phyloP scores from a whole-genome alignment of 2,113 vertebrate species.

The Fulica atra region DNA sequence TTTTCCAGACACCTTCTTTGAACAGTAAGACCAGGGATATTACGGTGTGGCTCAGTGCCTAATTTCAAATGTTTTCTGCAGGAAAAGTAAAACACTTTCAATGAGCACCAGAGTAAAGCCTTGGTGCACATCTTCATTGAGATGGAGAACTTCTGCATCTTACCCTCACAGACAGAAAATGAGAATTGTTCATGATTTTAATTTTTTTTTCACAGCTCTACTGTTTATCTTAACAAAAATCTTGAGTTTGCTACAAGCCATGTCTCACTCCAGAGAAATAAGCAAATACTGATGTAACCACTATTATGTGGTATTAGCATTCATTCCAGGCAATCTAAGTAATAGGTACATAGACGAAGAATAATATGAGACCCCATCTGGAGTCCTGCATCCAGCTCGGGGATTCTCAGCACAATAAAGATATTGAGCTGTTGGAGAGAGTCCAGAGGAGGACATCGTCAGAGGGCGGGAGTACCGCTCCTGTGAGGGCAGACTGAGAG shows the following conservation, averaged over 20 bases:
- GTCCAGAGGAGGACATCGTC: no score
- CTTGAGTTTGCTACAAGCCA: conserved; percentile 33
- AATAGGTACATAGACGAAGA: conserved; percentile 7
- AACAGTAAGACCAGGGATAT: not conserved
- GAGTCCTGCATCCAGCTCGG: no score
- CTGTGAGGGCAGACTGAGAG: no score
- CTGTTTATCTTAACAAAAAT: conserved; percentile 34
- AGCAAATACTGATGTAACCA: not conserved
- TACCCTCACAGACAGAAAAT: not conserved
- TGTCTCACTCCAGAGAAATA: not conserved
- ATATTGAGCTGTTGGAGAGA: no score
- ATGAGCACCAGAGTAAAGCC: not conserved
- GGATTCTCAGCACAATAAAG: no score
- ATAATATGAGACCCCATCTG: not conserved
- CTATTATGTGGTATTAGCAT: not conserved
- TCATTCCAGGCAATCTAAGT: not conserved
- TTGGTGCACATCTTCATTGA: not conserved
- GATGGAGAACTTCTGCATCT: not conserved
- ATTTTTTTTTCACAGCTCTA: not conserved
- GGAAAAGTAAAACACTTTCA: not conserved
- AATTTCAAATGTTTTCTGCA: not conserved
- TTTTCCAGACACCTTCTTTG: not conserved
- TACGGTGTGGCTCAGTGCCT: not conserved
- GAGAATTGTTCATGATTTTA: not conserved
- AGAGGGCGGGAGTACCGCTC: no score